A percentile compares a stretch with the other conserved stretches of the same genome.
Conservation (phyloP, 2,888 invertebrate species). For the Tanytarsus gracilentus region DNA sequence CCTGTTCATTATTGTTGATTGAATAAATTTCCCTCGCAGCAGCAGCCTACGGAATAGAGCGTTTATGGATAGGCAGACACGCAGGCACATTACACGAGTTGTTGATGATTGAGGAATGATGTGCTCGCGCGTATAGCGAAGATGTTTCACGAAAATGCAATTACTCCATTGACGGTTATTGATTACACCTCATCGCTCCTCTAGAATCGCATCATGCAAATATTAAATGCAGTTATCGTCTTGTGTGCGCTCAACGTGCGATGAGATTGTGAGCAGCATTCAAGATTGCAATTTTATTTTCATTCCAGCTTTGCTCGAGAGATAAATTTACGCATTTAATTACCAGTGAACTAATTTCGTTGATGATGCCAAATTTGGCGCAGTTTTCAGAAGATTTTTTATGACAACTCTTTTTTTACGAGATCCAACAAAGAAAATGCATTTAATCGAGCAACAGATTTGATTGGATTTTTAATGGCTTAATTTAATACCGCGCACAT, state of each 20-base stretch:
- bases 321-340: no score
- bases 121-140: not conserved
- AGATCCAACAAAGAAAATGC: conserved; percentile 8
- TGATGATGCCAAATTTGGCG: no score
- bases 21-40: conserved; percentile 17
- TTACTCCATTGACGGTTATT: conserved; percentile 24
- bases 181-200: conserved; percentile 11
- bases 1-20: conserved; percentile 22
- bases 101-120: not conserved
- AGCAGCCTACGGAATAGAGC: no score
- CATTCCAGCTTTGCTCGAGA: no score
- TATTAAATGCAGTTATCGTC: no score
- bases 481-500: no score
- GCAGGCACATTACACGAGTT: not conserved
- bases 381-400: not conserved
- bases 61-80: conserved; percentile 9
- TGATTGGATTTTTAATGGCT: conserved; percentile 18
- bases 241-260: no score
- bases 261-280: no score
- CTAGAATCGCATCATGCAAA: no score
- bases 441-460: not conserved
- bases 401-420: not conserved
- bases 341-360: no score
- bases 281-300: no score
- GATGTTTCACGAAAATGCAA: conserved; percentile 26